Evolutionary conservation across 2,113 vertebrate species (phyloP), one percentile per base, ranked within the genome.

Genomic region (Pollimyrus isidori): DNA sequence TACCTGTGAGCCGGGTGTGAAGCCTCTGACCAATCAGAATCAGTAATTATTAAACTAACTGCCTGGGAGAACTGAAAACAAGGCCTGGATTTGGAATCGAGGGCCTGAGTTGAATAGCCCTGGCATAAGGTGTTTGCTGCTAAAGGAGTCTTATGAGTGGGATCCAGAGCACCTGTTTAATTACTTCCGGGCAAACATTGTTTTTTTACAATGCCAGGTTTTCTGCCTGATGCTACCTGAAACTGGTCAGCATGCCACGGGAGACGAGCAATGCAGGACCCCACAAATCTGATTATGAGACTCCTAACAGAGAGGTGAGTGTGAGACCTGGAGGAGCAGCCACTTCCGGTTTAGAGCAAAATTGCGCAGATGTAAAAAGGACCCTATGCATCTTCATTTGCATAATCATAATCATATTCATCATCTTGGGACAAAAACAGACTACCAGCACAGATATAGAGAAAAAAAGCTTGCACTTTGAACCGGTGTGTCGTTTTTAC

Each of bases 351-450:
- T 80, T 7, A 39, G 13, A 76, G 69, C 4, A 39, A 39, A 9
- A 65, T 30, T 39, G 73, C 13, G 1, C 73, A 80, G 73, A 15
- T 7, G 35, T 42, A 80, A 42, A 35, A 19, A 42, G 73, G 35
- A 7, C 73, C 73, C 6, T 42, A 42, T 42, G 30, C 35, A 42
- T 80, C 73, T 80, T 80, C 35, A 80, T 80, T 80, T 39, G 35
- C 73, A 80, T 80, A 80, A 80, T 80, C 73, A 42, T 17, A 80
- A 80, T 80, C 73, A 42, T 42, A 80, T 80, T 80, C 73, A 80
- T 80, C 73, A 80, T 80, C 35, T 17, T 42, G 35, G 35, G 35
- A 80, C 73, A 80, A 80, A 39, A 17, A 42, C 73, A 80, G 73
- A 42, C 30, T 80, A 80, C 35, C 35, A 80, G 30, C 2, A 17